Percentiles rank a stretch among this genome's conserved stretches.
phyloP scores from a whole-genome alignment of 2,113 vertebrate species.

The Colius striatus region DNA sequence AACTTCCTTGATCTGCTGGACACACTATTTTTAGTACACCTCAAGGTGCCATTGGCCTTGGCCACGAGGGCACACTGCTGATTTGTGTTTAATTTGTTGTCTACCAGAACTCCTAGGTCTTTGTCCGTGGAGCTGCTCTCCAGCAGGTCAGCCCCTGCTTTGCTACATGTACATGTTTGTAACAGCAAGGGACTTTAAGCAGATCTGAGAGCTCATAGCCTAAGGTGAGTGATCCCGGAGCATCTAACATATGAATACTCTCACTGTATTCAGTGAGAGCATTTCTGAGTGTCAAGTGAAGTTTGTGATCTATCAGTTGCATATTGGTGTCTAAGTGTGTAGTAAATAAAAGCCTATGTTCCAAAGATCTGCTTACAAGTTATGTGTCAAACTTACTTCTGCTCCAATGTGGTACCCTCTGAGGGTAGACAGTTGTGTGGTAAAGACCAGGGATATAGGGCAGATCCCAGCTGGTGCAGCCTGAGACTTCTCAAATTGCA shows the following conservation, averaged over 20 bases:
- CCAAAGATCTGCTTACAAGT: background rate
- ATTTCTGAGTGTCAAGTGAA: background rate
- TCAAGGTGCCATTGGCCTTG: no score
- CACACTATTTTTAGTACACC: no score
- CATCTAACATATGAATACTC: background rate
- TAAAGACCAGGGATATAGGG: background rate
- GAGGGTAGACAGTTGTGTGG: background rate
- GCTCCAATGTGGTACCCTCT: background rate
- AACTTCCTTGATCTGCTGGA: no score
- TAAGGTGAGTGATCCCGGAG: background rate
- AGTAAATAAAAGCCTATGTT: background rate
- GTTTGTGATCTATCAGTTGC: background rate
- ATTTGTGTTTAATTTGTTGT: no score
- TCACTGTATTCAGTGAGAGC: background rate
- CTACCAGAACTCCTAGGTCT: no score
- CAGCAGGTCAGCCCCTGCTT: background rate
- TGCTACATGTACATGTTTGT: fast-evolving
- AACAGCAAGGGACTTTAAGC: background rate
- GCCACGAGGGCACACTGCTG: no score
- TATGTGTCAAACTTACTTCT: background rate
- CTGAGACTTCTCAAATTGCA: fast-evolving
- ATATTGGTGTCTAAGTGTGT: fast-evolving
- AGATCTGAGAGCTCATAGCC: background rate
- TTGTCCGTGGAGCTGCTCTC: no score
- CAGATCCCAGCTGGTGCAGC: background rate